Evolutionary conservation across 2,797 vertebrate species (phyloP), one percentile per base, ranked within the genome.

Genomic region (Menidia menidia): DNA sequence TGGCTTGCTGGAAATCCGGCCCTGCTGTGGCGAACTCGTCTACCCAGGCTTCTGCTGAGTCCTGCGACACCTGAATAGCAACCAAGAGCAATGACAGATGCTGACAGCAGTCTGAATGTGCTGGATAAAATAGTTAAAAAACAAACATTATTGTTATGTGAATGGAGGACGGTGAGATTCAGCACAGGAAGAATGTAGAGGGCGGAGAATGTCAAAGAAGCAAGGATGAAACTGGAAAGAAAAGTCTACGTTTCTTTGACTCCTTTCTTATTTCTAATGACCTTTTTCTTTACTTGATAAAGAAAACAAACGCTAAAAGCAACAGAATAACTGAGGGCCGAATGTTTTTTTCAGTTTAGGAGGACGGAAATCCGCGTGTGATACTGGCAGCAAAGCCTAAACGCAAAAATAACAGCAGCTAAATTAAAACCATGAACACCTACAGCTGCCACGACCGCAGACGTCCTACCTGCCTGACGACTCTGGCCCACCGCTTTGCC

Each of bases 41-140:
- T 43, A 98, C 97, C 98, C 98, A 99, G 81, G 97, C 96, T 86
- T 99, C 97, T 6, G 96, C 96, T 0, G 95, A 97, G 60, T 98
- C 97, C 33, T 93, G 94, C 0, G 95, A 91, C 62, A 94, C 95
- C 97, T 98, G 89, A 87, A 75, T 55, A 82, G 75, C 79, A 91
- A 69, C 42, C 53, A 57, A 57, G 41, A 79, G 62, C 35, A 71
- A 68, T 51, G 54, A 80, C 25, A 77, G 47, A 4, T 56, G 64
- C 71, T 82, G 75, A 64, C 50, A 47, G 7, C 14, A 64, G 64
- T 67, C 68, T 60, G 45, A 44, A 50, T 39, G 12, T 9, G 51
- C 62, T 42, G 58, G 18, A 44, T 52, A 52, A 19, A 13, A 19
- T 51, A 25, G 25, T 25, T 25, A 52, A 19, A 13, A 19, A 55